These are phyloP conservation scores for Tribolium madens DNA, from an alignment of 1,140 invertebrate genomes.

Conservation along the genomic window DNA sequence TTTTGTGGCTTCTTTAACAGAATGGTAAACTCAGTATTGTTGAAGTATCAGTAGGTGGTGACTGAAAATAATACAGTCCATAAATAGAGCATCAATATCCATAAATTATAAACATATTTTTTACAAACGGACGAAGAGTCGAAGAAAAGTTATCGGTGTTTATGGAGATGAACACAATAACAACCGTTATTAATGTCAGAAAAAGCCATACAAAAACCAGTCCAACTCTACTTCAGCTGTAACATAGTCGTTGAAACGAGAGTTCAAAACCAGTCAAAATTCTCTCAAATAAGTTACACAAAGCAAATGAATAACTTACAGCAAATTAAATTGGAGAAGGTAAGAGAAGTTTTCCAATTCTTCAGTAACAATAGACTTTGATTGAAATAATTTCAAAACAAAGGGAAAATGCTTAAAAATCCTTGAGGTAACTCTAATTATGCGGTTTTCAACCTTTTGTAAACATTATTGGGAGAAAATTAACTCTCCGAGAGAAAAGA, in stretches of 20 bases:
- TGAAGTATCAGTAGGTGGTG: neutral
- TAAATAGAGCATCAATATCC: neutral
- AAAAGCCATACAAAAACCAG: slow-evolving; percentile 11
- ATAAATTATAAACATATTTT: slow-evolving; percentile 19
- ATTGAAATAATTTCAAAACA: neutral
- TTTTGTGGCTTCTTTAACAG: neutral
- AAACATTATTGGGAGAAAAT: neutral
- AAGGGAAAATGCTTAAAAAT: slow-evolving; percentile 11
- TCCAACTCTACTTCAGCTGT: slow-evolving; percentile 29
- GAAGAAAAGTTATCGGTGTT: slow-evolving; percentile 34
- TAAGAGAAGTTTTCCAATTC: slow-evolving; percentile 11
- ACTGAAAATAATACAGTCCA: neutral
- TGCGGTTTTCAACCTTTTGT: neutral
- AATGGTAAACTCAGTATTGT: neutral
- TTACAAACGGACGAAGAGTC: slow-evolving; percentile 29
- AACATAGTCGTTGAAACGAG: slow-evolving; percentile 42
- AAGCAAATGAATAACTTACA: slow-evolving; percentile 38
- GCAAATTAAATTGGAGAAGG: slow-evolving; percentile 43
- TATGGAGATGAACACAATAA: slow-evolving; percentile 26
- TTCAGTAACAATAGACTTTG: neutral
- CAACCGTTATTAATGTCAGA: slow-evolving; percentile 38
- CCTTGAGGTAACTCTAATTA: neutral
- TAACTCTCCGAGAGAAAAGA: neutral
- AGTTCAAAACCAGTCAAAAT: slow-evolving; percentile 24
- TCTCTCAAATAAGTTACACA: slow-evolving; percentile 41